These are phyloP conservation scores for Thinocorus orbignyianus DNA, from an alignment of 2,113 vertebrate genomes.

Conservation along the genomic window DNA sequence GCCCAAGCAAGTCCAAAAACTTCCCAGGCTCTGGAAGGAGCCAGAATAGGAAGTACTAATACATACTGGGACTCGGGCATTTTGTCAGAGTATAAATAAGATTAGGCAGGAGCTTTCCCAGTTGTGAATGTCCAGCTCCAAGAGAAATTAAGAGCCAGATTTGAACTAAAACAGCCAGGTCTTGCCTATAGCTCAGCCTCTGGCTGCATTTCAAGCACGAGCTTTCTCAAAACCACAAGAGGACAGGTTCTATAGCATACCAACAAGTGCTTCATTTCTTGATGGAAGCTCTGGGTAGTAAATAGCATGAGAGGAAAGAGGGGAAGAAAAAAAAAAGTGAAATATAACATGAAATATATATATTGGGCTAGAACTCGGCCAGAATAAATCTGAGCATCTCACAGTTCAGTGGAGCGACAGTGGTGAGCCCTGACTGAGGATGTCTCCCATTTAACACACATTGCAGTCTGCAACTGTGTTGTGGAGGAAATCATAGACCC, in stretches of 20 bases:
- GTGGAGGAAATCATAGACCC: neutral
- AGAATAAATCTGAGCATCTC: conserved; percentile 28
- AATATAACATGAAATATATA: neutral
- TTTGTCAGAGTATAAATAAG: neutral
- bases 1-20: neutral
- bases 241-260: neutral
- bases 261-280: conserved; percentile 9
- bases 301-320: neutral
- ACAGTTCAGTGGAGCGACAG: neutral
- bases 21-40: neutral
- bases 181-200: neutral
- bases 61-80: neutral
- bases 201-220: neutral
- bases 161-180: neutral
- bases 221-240: conserved; percentile 7
- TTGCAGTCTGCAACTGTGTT: neutral
- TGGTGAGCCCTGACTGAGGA: neutral
- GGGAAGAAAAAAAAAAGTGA: neutral
- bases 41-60: neutral
- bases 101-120: neutral
- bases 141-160: neutral
- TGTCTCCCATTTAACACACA: neutral
- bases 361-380: neutral
- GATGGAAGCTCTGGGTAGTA: neutral
- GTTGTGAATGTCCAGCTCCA: neutral